Evolutionary conservation across 2,888 invertebrate genomes (phyloP).

Genomic region (Oligia latruncula): DNA sequence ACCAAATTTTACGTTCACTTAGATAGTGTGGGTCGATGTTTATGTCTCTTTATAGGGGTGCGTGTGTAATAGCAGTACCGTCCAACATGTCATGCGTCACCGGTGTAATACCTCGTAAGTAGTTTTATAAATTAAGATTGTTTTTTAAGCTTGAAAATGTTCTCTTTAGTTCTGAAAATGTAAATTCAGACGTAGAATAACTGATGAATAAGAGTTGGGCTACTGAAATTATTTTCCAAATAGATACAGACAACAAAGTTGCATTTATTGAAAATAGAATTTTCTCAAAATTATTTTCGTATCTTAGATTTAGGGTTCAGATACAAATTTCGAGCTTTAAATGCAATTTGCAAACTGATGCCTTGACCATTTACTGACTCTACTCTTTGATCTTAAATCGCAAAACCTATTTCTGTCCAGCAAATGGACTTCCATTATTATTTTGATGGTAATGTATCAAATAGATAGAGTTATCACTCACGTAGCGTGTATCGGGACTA

Average conservation of each 20-base stretch:
- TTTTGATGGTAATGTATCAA: slow-evolving; percentile 66
- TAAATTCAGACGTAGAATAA: not conserved
- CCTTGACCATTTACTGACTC: slow-evolving; percentile 16
- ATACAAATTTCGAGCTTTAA: not conserved
- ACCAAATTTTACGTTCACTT: slow-evolving; percentile 77
- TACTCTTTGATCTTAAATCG: slow-evolving; percentile 59
- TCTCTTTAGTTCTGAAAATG: not conserved
- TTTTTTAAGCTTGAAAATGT: slow-evolving; percentile 5
- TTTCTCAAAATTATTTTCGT: not conserved
- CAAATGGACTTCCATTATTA: slow-evolving; percentile 68
- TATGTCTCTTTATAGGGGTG: slow-evolving; percentile 86
- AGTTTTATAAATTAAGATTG: slow-evolving; percentile 68
- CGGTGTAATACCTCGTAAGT: slow-evolving; percentile 61
- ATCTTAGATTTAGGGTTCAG: slow-evolving; percentile 7
- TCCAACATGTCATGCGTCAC: slow-evolving; percentile 79
- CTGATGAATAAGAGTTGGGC: no score
- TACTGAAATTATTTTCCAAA: not conserved
- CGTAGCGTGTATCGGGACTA: slow-evolving; percentile 79
- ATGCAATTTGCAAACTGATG: slow-evolving; percentile 45
- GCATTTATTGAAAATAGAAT: slow-evolving; percentile 6
- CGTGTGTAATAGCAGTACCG: slow-evolving; percentile 82
- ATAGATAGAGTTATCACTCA: slow-evolving; percentile 71
- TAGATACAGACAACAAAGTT: not conserved
- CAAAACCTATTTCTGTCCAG: slow-evolving; percentile 50
- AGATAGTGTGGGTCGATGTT: slow-evolving; percentile 75